Evolutionary conservation across 2,113 vertebrate genomes (phyloP).

Genomic region (Muntiacus reevesi): DNA sequence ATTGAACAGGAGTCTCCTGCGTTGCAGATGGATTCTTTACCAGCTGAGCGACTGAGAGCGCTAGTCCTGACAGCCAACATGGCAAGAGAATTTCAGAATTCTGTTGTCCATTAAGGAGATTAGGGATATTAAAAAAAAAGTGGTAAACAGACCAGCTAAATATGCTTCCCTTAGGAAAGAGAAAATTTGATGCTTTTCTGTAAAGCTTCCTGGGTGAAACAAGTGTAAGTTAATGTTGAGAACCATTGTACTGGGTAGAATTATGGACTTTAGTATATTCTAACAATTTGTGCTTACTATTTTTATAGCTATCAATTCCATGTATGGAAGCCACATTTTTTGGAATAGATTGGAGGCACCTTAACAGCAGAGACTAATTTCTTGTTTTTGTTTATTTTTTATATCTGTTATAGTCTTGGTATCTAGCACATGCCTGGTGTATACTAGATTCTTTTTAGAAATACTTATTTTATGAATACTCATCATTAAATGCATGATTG

Average conservation of each 20-base stretch:
- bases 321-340: not conserved
- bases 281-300: not conserved
- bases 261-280: not conserved
- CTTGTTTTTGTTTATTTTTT: not conserved
- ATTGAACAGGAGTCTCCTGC: not conserved
- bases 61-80: not conserved
- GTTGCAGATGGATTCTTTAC: not conserved
- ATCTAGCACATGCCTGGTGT: not conserved
- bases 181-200: not conserved
- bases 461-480: not conserved
- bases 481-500: not conserved
- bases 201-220: not conserved
- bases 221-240: not conserved
- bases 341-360: not conserved
- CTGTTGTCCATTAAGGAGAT: not conserved
- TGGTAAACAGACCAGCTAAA: not conserved
- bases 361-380: not conserved
- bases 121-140: not conserved
- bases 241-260: not conserved
- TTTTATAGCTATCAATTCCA: not conserved
- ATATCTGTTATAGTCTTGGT: not conserved
- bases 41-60: not conserved
- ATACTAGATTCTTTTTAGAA: not conserved
- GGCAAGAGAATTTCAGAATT: not conserved
- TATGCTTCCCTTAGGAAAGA: not conserved